phyloP scores from a whole-genome alignment of 1,140 invertebrate species.

The Bombus superbus region DNA sequence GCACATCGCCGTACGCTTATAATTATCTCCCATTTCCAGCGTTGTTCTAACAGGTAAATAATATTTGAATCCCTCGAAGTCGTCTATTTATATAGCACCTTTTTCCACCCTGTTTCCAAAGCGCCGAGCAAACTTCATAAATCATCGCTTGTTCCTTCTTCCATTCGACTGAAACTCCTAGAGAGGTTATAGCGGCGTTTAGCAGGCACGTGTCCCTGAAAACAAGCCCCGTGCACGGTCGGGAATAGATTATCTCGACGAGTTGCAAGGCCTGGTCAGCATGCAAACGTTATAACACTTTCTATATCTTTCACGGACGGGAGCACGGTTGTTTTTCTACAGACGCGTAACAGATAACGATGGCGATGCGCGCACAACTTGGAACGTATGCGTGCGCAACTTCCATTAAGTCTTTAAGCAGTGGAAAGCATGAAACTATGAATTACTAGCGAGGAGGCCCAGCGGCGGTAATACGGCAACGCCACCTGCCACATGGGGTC shows the following conservation, averaged over 20 bases:
- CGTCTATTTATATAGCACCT: slow-evolving; percentile 15
- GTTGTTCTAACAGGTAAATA: neutral
- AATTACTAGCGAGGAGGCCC: slow-evolving; percentile 55
- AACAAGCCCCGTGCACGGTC: neutral
- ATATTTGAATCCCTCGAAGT: neutral
- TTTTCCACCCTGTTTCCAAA: neutral
- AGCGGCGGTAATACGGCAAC: slow-evolving; percentile 61
- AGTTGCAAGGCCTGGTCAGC: neutral
- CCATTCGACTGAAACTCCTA: slow-evolving; percentile 2
- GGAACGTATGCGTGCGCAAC: slow-evolving; percentile 43
- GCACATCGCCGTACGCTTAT: neutral
- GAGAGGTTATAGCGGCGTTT: neutral
- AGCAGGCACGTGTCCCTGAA: slow-evolving; percentile 8
- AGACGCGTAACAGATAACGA: slow-evolving; percentile 6
- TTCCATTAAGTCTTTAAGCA: slow-evolving; percentile 66
- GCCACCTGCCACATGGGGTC: slow-evolving; percentile 61
- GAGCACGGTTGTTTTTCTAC: slow-evolving; percentile 54
- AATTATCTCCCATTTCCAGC: neutral
- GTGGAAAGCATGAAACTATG: slow-evolving; percentile 66
- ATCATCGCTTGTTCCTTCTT: neutral
- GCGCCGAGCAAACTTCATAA: slow-evolving; percentile 10
- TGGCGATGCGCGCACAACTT: neutral
- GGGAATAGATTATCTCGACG: slow-evolving; percentile 3
- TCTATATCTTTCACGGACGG: slow-evolving; percentile 28
- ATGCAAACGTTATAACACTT: slow-evolving; percentile 45